phyloP scores from a whole-genome alignment of 2,888 invertebrate genomes.

The Adelognathus sp. region DNA sequence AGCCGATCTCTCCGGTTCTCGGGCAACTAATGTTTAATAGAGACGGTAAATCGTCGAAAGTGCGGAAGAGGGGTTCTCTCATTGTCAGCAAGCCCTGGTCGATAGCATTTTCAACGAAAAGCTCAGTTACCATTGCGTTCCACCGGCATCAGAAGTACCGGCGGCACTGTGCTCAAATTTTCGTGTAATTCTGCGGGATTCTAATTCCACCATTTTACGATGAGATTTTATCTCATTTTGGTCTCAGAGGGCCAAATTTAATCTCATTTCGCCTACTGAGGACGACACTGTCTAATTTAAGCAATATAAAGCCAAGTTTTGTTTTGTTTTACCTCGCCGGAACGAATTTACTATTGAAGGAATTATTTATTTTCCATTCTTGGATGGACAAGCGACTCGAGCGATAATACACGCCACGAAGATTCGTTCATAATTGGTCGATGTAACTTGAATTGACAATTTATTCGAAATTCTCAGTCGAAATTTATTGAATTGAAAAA shows the following conservation, averaged over 20 bases:
- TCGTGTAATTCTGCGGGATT: neutral
- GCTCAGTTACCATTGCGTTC: neutral
- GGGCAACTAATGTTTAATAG: slow-evolving; percentile 53
- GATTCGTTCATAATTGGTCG: too few species aligned
- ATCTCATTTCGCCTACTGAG: neutral
- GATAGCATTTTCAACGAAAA: neutral
- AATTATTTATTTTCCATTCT: too few species aligned
- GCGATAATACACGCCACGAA: too few species aligned
- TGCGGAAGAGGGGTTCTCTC: slow-evolving; percentile 16
- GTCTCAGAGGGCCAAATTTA: neutral
- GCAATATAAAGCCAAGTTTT: neutral
- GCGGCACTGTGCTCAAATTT: neutral
- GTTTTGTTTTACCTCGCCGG: too few species aligned
- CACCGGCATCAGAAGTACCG: neutral
- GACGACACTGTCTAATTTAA: neutral
- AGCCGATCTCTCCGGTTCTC: slow-evolving; percentile 19
- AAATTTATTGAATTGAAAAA: too few species aligned
- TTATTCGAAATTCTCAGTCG: too few species aligned
- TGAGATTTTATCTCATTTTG: neutral
- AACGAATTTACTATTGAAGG: too few species aligned
- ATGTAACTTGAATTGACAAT: too few species aligned
- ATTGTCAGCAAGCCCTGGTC: slow-evolving; percentile 32
- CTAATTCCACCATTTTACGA: neutral
- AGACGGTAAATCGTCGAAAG: slow-evolving; percentile 52
- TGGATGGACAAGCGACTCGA: too few species aligned